A percentile compares a stretch with the other conserved stretches of the same genome.
Conservation (phyloP, 2,113 vertebrate species). For the Halcyon malimbica region DNA sequence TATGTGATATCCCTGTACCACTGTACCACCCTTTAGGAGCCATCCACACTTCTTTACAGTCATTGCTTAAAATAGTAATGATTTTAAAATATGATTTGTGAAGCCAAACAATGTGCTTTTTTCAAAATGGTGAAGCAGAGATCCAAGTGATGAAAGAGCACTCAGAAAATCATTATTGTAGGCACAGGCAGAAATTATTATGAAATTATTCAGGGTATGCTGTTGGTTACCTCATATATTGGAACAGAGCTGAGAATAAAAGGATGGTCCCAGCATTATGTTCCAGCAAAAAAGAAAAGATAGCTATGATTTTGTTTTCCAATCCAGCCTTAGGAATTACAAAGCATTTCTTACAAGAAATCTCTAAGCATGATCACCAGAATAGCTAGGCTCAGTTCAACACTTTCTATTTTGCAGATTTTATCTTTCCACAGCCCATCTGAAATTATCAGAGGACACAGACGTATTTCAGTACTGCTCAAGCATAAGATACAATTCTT, state of each 20-base stretch:
- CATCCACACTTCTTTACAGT: neutral
- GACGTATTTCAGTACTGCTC: neutral
- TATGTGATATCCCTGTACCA: neutral
- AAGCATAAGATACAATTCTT: neutral
- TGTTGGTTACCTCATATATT: neutral
- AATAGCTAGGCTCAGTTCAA: neutral
- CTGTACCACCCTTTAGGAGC: neutral
- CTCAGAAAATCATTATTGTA: neutral
- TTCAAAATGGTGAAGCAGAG: neutral
- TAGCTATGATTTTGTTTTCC: neutral
- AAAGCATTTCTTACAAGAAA: neutral
- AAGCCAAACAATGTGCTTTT: neutral
- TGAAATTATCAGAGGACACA: neutral
- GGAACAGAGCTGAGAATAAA: neutral
- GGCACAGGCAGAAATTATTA: neutral
- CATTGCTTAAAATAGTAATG: neutral
- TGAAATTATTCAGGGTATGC: neutral
- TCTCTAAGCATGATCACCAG: neutral
- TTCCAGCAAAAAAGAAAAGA: neutral
- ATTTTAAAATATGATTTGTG: neutral
- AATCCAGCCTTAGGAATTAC: neutral
- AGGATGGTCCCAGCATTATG: neutral
- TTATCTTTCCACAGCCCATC: neutral
- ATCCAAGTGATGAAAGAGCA: neutral
- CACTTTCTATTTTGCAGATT: neutral